These are phyloP conservation scores for Diglossa brunneiventris DNA, from an alignment of 2,113 vertebrate genomes.

Conservation along the genomic window DNA sequence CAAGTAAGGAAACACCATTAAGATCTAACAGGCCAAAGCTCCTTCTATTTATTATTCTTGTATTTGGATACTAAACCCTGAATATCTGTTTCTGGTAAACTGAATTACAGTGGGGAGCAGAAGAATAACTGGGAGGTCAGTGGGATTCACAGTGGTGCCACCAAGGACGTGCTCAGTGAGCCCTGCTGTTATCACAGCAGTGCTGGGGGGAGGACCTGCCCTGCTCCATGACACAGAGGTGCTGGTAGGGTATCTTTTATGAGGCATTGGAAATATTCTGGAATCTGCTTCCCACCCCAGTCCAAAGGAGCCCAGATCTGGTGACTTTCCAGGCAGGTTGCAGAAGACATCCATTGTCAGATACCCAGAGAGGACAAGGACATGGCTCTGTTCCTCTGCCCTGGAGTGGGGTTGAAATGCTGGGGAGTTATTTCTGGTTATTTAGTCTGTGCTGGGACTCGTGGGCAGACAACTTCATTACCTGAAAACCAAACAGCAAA, in stretches of 20 bases:
- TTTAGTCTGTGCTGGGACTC: background rate
- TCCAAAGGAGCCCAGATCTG: background rate
- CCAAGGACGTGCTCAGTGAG: background rate
- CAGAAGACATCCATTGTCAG: background rate
- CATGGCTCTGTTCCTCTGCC: background rate
- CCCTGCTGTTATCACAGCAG: background rate
- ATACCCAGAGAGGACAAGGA: background rate
- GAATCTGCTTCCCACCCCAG: background rate
- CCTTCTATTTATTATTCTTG: background rate
- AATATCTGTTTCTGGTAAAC: background rate
- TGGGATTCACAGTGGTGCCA: background rate
- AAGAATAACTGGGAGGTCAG: background rate
- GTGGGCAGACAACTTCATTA: background rate
- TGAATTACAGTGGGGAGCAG: background rate
- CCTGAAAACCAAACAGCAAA: background rate
- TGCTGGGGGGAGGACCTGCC: background rate
- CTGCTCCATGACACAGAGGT: background rate
- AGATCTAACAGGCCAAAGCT: background rate
- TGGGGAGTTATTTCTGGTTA: background rate
- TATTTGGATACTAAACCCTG: slow-evolving; percentile 3
- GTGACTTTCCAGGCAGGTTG: background rate
- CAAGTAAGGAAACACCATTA: background rate
- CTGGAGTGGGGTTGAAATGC: background rate
- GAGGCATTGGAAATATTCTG: background rate
- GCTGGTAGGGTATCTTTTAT: background rate